Evolutionary conservation across 1,140 invertebrate species (phyloP).

Genomic region (Solen grandis): DNA sequence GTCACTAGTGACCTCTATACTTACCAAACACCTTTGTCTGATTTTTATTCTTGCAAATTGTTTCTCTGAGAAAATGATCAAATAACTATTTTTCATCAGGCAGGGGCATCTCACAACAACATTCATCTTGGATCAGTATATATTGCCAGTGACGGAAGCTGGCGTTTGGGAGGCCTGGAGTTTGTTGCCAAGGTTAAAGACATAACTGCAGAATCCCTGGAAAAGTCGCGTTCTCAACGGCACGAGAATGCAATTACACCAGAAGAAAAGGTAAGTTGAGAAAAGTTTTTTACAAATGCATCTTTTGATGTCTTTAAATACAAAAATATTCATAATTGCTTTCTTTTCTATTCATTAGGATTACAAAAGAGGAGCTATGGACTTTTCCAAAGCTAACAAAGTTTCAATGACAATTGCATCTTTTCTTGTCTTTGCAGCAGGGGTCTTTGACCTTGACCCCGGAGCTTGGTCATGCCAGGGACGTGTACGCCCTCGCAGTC

Average conservation of each 20-base stretch:
- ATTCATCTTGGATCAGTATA: conserved; percentile 90
- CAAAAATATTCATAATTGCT: too few relatives aligned
- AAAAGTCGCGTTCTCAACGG: conserved; percentile 86
- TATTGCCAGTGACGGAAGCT: conserved; percentile 89
- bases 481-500: conserved; percentile 91
- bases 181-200: conserved; percentile 87
- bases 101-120: conserved; percentile 87
- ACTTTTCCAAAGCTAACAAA: too few relatives aligned
- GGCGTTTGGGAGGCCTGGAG: conserved; percentile 91
- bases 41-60: not conserved
- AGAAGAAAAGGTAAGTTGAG: conserved; percentile 84
- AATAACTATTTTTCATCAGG: conserved; percentile 87
- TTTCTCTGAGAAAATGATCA: too few relatives aligned
- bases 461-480: conserved; percentile 84
- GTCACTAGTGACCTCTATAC: too few relatives aligned
- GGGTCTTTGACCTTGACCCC: conserved; percentile 70
- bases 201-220: conserved; percentile 85
- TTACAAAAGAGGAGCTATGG: too few relatives aligned
- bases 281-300: not conserved
- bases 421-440: conserved; percentile 75
- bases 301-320: too few relatives aligned
- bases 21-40: not conserved
- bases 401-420: too few relatives aligned
- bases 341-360: too few relatives aligned
- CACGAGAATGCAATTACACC: conserved; percentile 87